Evolutionary conservation across 2,888 invertebrate species (phyloP).

Genomic region (Tenthredo livida): DNA sequence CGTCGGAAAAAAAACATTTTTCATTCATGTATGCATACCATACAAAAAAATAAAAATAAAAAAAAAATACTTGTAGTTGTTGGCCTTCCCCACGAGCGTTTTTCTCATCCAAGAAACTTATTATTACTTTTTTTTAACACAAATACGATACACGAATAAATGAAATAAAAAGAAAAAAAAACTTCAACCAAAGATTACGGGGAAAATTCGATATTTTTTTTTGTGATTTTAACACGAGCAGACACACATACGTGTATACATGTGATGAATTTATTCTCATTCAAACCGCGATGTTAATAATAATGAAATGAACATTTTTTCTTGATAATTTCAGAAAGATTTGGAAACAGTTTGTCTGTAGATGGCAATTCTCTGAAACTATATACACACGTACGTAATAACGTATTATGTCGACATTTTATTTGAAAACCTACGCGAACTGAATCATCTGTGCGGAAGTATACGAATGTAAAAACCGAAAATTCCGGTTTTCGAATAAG

Average conservation of each 20-base stretch:
- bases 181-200: not conserved
- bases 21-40: not conserved
- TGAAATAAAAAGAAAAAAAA: not conserved
- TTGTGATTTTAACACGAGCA: not conserved
- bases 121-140: not conserved
- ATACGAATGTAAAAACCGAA: not conserved
- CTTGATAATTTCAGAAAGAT: not conserved
- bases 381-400: not conserved
- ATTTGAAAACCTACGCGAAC: not conserved
- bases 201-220: not conserved
- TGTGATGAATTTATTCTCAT: not conserved
- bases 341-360: not conserved
- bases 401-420: not conserved
- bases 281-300: not conserved
- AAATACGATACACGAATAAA: not conserved
- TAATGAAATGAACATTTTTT: not conserved
- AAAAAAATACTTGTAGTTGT: not conserved
- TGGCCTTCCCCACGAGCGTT: not conserved
- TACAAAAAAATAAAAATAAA: not conserved
- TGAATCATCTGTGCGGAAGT: not conserved
- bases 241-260: not conserved
- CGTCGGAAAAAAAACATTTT: not conserved
- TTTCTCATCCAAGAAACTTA: not conserved
- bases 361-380: not conserved
- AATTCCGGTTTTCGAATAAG: constrained; percentile 7